Evolutionary conservation across 2,888 invertebrate species (phyloP).

Genomic region (Exephanes ischioxanthus): DNA sequence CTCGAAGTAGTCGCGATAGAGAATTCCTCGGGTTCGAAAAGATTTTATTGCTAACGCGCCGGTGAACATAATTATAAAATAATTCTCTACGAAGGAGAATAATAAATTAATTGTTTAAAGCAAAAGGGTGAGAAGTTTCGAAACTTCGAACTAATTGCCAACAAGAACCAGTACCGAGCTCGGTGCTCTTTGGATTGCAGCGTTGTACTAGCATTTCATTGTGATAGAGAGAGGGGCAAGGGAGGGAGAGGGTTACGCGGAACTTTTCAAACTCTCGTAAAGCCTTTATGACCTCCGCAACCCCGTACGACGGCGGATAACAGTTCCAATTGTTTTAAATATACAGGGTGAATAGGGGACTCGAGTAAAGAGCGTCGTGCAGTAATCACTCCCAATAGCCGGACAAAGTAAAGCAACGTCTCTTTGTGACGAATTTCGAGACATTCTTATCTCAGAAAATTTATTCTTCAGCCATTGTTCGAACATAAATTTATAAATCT

Average conservation of each 20-base stretch:
- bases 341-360: conserved; percentile 22
- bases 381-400: conserved; percentile 8
- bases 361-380: conserved; percentile 9
- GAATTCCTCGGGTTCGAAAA: conserved; percentile 33
- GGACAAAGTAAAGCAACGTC: background rate
- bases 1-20: background rate
- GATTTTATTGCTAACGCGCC: conserved; percentile 26
- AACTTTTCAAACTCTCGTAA: conserved; percentile 60
- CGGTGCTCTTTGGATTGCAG: conserved; percentile 34
- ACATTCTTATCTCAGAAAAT: background rate
- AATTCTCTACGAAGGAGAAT: conserved; percentile 55
- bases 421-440: background rate
- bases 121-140: conserved; percentile 73
- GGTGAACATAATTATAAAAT: conserved; percentile 19
- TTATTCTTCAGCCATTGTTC: background rate
- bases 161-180: conserved; percentile 69
- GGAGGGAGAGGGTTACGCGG: background rate
- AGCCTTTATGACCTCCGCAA: conserved; percentile 41
- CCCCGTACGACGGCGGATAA: conserved; percentile 15
- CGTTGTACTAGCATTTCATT: conserved; percentile 25
- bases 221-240: conserved; percentile 6
- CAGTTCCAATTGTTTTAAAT: conserved; percentile 33
- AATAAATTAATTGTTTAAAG: conserved; percentile 74
- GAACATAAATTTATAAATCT: background rate
- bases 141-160: conserved; percentile 77